Evolutionary conservation across 2,797 vertebrate species (phyloP).

Genomic region (Molossus molossus): DNA sequence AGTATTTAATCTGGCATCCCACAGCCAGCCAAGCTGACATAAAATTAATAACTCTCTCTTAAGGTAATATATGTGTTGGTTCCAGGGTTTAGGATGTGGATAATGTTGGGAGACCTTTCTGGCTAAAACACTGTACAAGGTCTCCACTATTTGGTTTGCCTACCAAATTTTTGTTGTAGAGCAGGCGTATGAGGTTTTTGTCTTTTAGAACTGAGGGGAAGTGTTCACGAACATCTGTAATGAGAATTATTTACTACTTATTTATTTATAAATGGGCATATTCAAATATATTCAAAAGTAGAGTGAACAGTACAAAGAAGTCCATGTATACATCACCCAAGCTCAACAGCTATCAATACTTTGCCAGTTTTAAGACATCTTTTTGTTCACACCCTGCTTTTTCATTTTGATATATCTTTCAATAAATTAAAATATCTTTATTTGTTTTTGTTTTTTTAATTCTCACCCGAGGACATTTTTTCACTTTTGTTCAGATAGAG

Average conservation of each 20-base stretch:
- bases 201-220: background rate
- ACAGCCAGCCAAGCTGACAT: background rate
- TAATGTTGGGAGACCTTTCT: background rate
- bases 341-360: background rate
- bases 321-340: background rate
- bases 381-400: background rate
- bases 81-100: background rate
- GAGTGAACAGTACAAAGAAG: background rate
- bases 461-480: too few relatives aligned
- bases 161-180: background rate
- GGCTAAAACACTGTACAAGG: background rate
- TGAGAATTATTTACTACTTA: background rate
- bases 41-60: background rate
- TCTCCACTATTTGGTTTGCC: background rate
- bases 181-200: background rate
- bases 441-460: background rate
- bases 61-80: background rate
- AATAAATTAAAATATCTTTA: slow-evolving; percentile 36
- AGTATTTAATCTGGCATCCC: background rate
- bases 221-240: background rate
- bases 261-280: slow-evolving; percentile 5
- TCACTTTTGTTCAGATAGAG: too few relatives aligned
- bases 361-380: background rate
- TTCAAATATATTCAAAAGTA: background rate
- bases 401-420: slow-evolving; percentile 3